These are phyloP conservation scores for Anastrepha obliqua DNA, from an alignment of 1,140 invertebrate genomes.

Conservation along the genomic window DNA sequence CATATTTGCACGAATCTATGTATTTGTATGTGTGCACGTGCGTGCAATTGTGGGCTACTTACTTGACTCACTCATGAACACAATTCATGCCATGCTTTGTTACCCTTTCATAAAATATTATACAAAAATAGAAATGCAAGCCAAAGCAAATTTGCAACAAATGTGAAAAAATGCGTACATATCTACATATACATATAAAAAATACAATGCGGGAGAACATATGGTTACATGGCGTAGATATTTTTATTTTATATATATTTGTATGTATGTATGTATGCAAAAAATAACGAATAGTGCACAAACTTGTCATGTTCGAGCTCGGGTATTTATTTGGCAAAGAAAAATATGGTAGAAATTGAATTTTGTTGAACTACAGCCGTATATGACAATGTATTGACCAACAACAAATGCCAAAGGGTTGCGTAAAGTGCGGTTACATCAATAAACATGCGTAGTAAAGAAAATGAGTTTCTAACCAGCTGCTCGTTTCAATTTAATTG, in stretches of 20 bases:
- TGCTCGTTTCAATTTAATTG: constrained; percentile 25
- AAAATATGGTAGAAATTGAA: background rate
- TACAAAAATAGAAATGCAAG: background rate
- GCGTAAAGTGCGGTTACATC: background rate
- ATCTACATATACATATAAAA: no score
- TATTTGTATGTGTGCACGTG: background rate
- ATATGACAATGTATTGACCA: background rate
- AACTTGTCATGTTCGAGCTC: no score
- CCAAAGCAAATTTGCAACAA: background rate
- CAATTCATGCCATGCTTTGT: background rate
- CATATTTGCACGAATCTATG: constrained; percentile 6
- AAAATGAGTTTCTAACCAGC: background rate
- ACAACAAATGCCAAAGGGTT: background rate
- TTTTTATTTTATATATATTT: no score
- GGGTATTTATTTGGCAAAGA: no score
- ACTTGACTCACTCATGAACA: background rate
- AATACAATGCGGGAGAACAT: no score
- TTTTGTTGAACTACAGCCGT: background rate
- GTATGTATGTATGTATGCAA: no score
- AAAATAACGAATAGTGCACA: no score
- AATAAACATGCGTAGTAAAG: background rate
- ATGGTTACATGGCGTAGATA: no score
- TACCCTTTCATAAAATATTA: background rate
- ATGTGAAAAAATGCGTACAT: background rate
- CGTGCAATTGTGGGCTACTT: background rate